Evolutionary conservation across 2,888 invertebrate genomes (phyloP), one percentile per base, ranked within the genome.

Genomic region (Ephialtes manifestator): DNA sequence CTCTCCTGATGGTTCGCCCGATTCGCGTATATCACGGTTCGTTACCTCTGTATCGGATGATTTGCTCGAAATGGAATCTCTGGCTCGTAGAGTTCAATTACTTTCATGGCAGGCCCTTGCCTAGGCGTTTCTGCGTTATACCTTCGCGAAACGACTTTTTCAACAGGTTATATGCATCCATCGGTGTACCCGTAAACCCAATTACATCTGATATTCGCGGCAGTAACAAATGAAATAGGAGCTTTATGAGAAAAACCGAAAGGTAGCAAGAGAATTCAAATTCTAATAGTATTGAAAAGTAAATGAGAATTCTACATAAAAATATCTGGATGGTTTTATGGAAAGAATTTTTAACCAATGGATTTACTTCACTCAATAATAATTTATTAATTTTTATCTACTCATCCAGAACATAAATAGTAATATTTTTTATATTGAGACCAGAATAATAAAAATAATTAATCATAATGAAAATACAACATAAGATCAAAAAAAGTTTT

Each of bases 1-100:
- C 76, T 72, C 76, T 71, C 53, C 71, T 28, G 75, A 31, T 31
- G 63, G 80, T 67, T 77, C 67, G 65, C 58, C 48, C 81, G 20
- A 24, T 67, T 67, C 65, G 35, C 35, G 51, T 53, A 75, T 72
- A 70, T 68, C 74, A 79, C 63, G 72, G 48, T 84, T 81, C 81
- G 81, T 84, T 81, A 84, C 72, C 51, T 65, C 72, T 46, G 68
- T 74, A 78, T 81, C 76, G 74, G 18, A 78, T 81, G 77, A 81
- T 81, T 84, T 78, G 58, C 77, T 77, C 53, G 81, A 72, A 74
- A 84, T 77, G 81, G 81, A 77, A 81, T 84, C 81, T 72, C 65
- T 10, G 84, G 58, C 55, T 70, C 67, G 81, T 63, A 13, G 63
- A 63, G 48, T 75, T 75, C 75, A 75, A 63, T 75, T 75, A 75